Conservation (phyloP, 2,888 invertebrate species). For the Zygothrica quintamaculata region DNA sequence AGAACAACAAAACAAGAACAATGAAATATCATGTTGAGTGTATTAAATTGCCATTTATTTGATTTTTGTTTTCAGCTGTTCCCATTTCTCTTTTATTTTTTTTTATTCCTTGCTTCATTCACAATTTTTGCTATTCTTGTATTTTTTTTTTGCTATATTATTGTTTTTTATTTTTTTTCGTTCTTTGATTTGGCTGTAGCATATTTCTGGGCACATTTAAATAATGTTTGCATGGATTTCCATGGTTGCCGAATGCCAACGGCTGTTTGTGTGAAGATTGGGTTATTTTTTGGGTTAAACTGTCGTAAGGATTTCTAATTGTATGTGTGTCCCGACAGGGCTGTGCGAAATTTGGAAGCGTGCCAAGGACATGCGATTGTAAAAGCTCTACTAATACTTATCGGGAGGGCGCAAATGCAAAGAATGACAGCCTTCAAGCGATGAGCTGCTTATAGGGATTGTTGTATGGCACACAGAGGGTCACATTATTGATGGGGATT, state of each 20-base stretch:
- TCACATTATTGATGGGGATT: constrained; percentile 7
- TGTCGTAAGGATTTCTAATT: constrained; percentile 56
- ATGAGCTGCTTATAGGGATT: constrained; percentile 16
- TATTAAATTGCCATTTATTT: constrained; percentile 79
- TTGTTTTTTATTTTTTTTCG: constrained; percentile 14
- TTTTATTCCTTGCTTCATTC: constrained; percentile 12
- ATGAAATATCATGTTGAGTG: constrained; percentile 73
- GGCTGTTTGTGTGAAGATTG: constrained; percentile 46
- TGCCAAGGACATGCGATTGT: constrained; percentile 50
- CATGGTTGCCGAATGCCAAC: constrained; percentile 53
- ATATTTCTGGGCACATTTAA: constrained; percentile 72
- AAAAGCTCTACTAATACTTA: constrained; percentile 55
- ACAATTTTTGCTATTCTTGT: not conserved
- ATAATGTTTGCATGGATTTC: constrained; percentile 69
- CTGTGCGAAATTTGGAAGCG: constrained; percentile 41
- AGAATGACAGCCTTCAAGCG: constrained; percentile 40
- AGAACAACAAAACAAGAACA: constrained; percentile 30
- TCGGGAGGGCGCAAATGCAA: constrained; percentile 39
- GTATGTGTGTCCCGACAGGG: constrained; percentile 45
- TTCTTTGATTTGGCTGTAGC: constrained; percentile 37
- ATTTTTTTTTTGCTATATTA: too few relatives aligned
- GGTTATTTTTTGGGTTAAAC: constrained; percentile 56
- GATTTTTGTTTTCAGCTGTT: constrained; percentile 64
- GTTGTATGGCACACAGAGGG: too few relatives aligned
- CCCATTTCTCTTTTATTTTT: constrained; percentile 15